A percentile compares a stretch with the other conserved stretches of the same genome.
Conservation (phyloP, 2,797 vertebrate genomes). For the Micromesistius poutassou region DNA sequence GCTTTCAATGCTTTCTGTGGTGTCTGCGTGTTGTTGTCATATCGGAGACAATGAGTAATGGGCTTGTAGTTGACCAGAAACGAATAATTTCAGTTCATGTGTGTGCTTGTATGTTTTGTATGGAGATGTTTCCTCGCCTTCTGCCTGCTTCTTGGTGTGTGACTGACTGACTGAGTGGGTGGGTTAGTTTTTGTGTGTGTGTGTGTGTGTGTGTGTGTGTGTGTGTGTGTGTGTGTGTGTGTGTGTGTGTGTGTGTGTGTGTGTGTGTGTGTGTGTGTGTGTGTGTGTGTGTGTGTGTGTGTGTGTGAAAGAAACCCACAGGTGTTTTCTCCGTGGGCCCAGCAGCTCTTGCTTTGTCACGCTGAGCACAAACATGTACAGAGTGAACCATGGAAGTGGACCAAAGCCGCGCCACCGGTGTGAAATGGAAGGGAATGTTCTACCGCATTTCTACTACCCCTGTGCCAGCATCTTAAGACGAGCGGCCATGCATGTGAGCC, state of each 20-base stretch:
- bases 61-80: slow-evolving; percentile 32
- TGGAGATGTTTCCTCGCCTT: too few relatives aligned
- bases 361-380: slow-evolving; percentile 62
- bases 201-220: slow-evolving; percentile 27
- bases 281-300: slow-evolving; percentile 24
- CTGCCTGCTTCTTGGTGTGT: not conserved
- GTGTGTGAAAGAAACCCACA: slow-evolving; percentile 44
- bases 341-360: slow-evolving; percentile 54
- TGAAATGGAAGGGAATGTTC: slow-evolving; percentile 45
- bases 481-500: slow-evolving; percentile 13
- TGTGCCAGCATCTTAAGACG: slow-evolving; percentile 20
- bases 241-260: slow-evolving; percentile 27
- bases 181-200: not conserved
- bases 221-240: slow-evolving; percentile 27
- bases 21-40: slow-evolving; percentile 35
- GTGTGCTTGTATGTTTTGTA: slow-evolving; percentile 28
- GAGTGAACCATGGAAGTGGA: slow-evolving; percentile 57
- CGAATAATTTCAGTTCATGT: slow-evolving; percentile 29
- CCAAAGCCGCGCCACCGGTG: slow-evolving; percentile 57
- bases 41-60: slow-evolving; percentile 41
- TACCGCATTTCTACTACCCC: slow-evolving; percentile 32
- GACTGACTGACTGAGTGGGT: not conserved
- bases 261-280: slow-evolving; percentile 27
- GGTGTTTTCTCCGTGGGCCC: slow-evolving; percentile 70
- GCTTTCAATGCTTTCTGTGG: slow-evolving; percentile 35